phyloP scores from a whole-genome alignment of 2,888 invertebrate genomes.

The Biston betularia region DNA sequence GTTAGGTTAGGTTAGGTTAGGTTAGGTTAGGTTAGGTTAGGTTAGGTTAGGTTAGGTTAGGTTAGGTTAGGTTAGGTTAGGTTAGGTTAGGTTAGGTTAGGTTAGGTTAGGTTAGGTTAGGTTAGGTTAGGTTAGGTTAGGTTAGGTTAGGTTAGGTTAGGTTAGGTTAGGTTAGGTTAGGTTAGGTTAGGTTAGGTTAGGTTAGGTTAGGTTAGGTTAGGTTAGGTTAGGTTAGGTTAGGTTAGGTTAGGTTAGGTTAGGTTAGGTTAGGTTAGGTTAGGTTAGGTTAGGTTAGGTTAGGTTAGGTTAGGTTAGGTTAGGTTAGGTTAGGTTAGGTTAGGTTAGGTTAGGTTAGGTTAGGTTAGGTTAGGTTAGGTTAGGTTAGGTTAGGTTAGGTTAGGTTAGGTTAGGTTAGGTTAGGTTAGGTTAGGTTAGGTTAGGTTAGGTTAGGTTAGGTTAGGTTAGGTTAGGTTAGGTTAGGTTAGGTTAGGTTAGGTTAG shows the following conservation, averaged over 20 bases:
- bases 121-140: constrained; percentile 48
- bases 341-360: neutral
- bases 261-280: too few species aligned
- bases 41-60: constrained; percentile 39
- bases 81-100: constrained; percentile 42
- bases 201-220: too few species aligned
- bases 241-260: too few species aligned
- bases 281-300: too few species aligned
- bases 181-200: too few species aligned
- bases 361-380: constrained; percentile 5
- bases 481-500: constrained; percentile 6
- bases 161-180: constrained; percentile 28
- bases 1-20: constrained; percentile 36
- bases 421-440: constrained; percentile 3
- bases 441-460: constrained; percentile 1
- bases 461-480: constrained; percentile 6
- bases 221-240: too few species aligned
- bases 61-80: constrained; percentile 39
- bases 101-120: constrained; percentile 46
- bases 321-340: too few species aligned
- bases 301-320: too few species aligned
- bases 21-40: constrained; percentile 37
- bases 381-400: constrained; percentile 5
- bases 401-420: neutral
- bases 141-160: constrained; percentile 44